Conservation (phyloP, 2,113 vertebrate species). For the Trichomycterus rosablanca region DNA sequence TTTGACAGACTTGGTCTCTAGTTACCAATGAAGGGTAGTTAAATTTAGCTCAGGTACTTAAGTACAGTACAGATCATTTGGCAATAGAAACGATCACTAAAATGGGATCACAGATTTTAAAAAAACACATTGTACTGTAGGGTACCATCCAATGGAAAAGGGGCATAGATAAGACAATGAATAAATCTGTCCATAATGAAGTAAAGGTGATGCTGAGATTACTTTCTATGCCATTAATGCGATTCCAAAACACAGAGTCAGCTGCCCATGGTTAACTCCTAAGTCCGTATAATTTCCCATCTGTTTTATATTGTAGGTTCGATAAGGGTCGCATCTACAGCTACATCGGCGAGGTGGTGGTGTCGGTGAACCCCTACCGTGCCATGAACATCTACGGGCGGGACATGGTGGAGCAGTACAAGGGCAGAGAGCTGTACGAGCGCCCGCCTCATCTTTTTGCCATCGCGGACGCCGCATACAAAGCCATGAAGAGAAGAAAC, state of each 20-base stretch:
- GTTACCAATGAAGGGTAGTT: no score
- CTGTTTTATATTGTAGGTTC: conserved; percentile 67
- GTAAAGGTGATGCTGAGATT: no score
- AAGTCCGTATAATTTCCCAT: not conserved
- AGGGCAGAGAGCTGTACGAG: conserved; percentile 90
- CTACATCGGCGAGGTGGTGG: conserved; percentile 94
- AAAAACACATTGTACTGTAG: no score
- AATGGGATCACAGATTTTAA: no score
- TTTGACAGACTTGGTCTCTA: no score
- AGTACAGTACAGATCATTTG: no score
- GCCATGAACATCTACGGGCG: conserved; percentile 89
- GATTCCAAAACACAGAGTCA: not conserved
- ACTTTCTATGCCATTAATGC: no score
- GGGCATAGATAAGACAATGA: no score
- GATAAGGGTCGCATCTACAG: conserved; percentile 93
- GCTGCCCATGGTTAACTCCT: not conserved
- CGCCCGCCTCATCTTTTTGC: conserved; percentile 94
- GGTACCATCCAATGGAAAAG: no score
- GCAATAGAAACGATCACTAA: no score
- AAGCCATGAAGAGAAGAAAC: conserved; percentile 95
- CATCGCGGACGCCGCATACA: conserved; percentile 94
- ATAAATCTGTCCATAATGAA: no score
- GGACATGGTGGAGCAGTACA: conserved; percentile 88
- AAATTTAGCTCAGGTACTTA: no score
- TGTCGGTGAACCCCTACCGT: conserved; percentile 95